Percentiles rank a stretch among this genome's conserved stretches.
phyloP scores from a whole-genome alignment of 2,113 vertebrate genomes.

The Tauraco erythrolophus region DNA sequence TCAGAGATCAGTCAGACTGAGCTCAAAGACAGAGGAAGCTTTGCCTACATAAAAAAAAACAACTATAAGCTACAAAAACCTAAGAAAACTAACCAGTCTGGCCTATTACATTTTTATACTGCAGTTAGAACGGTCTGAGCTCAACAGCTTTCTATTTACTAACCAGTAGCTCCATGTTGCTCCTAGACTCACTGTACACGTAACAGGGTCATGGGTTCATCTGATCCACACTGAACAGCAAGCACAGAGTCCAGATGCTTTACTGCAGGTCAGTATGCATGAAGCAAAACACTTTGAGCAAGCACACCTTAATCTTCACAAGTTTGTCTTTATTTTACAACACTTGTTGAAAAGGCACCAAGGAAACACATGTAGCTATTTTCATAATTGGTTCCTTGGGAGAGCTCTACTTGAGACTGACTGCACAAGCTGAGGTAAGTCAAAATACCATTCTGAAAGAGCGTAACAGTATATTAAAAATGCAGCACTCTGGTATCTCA shows the following conservation, averaged over 20 bases:
- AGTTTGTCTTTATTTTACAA: neutral
- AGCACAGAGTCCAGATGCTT: neutral
- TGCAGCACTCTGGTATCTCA: conserved; percentile 40
- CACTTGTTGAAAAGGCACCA: neutral
- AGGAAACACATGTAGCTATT: neutral
- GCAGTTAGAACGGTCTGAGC: neutral
- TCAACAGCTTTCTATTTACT: neutral
- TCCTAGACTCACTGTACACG: neutral
- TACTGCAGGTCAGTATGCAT: neutral
- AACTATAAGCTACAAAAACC: neutral
- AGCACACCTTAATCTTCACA: neutral
- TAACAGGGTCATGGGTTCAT: neutral
- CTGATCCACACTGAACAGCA: neutral
- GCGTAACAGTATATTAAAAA: conserved; percentile 19
- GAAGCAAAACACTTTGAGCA: neutral
- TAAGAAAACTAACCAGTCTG: neutral
- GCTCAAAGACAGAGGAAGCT: neutral
- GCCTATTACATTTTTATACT: neutral
- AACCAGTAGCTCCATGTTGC: neutral
- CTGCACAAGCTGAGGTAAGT: neutral
- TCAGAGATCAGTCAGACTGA: neutral
- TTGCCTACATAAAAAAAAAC: neutral
- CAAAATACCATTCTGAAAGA: conserved; percentile 10
- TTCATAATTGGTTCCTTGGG: neutral
- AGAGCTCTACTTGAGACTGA: neutral